Conservation (phyloP, 2,113 vertebrate species). For the Cryptomyrus ogoouensis region DNA sequence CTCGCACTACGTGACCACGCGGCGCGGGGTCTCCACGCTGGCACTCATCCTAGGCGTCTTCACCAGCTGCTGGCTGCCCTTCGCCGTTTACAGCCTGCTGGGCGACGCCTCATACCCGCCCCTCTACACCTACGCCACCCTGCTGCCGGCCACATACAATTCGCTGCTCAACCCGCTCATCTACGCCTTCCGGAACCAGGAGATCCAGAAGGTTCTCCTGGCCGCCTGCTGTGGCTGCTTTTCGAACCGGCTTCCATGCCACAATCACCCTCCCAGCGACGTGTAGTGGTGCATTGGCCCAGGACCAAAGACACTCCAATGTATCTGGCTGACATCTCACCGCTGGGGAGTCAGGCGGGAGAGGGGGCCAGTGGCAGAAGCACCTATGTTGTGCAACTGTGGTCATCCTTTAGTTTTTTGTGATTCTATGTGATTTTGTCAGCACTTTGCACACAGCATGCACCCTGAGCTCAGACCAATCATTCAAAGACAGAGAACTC, state of each 20-base stretch:
- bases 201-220: conserved; percentile 84
- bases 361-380: not conserved
- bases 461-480: not conserved
- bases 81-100: conserved; percentile 80
- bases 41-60: conserved; percentile 80
- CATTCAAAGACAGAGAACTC: not conserved
- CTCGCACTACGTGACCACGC: conserved; percentile 63
- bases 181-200: conserved; percentile 87
- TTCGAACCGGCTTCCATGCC: conserved; percentile 55
- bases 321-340: not conserved
- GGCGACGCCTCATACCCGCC: conserved; percentile 69
- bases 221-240: conserved; percentile 72
- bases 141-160: conserved; percentile 84
- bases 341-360: not conserved
- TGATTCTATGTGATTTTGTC: conserved; percentile 1
- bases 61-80: conserved; percentile 87
- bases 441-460: conserved; percentile 23
- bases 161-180: conserved; percentile 89
- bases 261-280: conserved; percentile 77
- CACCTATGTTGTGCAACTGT: not conserved
- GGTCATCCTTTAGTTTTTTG: not conserved
- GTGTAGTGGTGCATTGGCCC: conserved; percentile 58
- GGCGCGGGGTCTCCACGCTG: conserved; percentile 69
- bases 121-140: conserved; percentile 77
- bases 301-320: not conserved